Conservation (phyloP, 2,113 vertebrate genomes). For the Anolis carolinensis region DNA sequence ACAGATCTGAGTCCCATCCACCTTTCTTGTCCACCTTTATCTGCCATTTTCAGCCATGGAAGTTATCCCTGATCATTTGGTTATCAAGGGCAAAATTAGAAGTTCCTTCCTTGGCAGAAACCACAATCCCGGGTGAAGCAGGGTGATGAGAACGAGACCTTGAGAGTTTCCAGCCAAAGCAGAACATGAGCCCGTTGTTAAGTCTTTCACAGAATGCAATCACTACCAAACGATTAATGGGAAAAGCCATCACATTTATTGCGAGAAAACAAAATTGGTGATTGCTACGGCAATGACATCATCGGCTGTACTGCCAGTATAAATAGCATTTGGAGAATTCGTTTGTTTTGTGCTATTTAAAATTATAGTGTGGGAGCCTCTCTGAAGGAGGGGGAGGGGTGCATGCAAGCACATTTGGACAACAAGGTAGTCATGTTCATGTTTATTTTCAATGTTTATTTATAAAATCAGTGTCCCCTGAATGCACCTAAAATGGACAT, state of each 20-base stretch:
- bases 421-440: slow-evolving; percentile 48
- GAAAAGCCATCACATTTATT: slow-evolving; percentile 63
- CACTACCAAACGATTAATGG: slow-evolving; percentile 54
- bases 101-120: slow-evolving; percentile 25
- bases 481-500: slow-evolving; percentile 64
- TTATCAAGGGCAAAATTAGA: neutral
- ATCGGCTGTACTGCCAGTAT: slow-evolving; percentile 60
- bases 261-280: slow-evolving; percentile 66
- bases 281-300: slow-evolving; percentile 65
- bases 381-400: slow-evolving; percentile 21
- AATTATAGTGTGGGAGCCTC: slow-evolving; percentile 67
- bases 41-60: neutral
- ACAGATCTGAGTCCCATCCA: neutral
- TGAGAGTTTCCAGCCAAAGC: slow-evolving; percentile 43
- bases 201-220: slow-evolving; percentile 25
- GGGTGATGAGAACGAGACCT: slow-evolving; percentile 44
- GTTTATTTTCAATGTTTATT: slow-evolving; percentile 68
- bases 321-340: slow-evolving; percentile 71
- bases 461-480: slow-evolving; percentile 61
- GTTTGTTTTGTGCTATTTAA: slow-evolving; percentile 69
- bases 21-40: neutral
- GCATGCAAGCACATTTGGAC: slow-evolving; percentile 21
- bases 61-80: neutral
- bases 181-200: slow-evolving; percentile 23
- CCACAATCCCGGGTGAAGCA: neutral